A percentile compares a stretch with the other conserved stretches of the same genome.
Evolutionary conservation across 1,140 invertebrate species (phyloP).

Genomic region (Subanguina moxae): DNA sequence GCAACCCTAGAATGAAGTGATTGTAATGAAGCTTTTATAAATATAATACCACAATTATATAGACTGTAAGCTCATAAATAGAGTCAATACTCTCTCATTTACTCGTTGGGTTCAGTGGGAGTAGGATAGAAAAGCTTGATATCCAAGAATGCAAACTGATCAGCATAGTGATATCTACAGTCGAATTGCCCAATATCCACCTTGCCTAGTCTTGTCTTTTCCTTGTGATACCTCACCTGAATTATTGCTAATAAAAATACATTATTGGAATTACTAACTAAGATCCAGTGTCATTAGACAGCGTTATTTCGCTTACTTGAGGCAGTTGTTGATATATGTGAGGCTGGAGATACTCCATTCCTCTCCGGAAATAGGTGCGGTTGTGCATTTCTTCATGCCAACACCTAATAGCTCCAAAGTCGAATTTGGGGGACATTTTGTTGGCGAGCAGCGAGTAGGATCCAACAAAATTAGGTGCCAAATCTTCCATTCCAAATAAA

Average conservation of each 20-base stretch:
- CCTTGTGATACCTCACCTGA: constrained; percentile 14
- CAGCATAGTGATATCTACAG: constrained; percentile 11
- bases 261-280: background rate
- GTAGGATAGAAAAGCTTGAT: background rate
- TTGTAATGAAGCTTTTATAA: no score
- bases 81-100: no score
- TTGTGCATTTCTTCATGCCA: constrained; percentile 15
- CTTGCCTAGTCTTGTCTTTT: background rate
- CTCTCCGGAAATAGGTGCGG: constrained; percentile 4
- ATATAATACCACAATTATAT: no score
- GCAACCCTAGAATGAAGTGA: no score
- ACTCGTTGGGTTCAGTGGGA: background rate
- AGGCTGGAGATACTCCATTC: background rate
- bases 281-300: background rate
- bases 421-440: constrained; percentile 64
- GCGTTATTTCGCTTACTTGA: background rate
- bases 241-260: background rate
- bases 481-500: constrained; percentile 41
- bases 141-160: constrained; percentile 6
- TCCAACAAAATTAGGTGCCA: constrained; percentile 18
- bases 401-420: constrained; percentile 60
- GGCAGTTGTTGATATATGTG: background rate
- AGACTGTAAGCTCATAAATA: no score
- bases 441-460: constrained; percentile 19
- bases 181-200: constrained; percentile 6